Percentiles rank a stretch among this genome's conserved stretches.
phyloP scores from a whole-genome alignment of 2,113 vertebrate species.

The cat (Felis catus) region DNA sequence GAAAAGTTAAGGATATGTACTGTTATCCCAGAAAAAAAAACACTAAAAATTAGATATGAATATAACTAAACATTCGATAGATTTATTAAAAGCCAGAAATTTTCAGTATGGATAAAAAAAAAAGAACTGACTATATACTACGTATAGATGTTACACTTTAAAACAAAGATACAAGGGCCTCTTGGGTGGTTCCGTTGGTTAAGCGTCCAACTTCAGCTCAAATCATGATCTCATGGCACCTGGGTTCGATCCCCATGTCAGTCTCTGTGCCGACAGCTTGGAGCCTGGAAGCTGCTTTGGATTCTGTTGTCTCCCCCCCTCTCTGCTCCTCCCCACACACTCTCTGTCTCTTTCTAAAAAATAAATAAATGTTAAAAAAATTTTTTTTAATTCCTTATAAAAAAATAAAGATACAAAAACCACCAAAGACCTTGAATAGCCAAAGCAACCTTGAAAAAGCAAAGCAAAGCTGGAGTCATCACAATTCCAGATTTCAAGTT shows the following conservation, averaged over 20 bases:
- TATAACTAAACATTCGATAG: background rate
- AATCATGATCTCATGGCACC: background rate
- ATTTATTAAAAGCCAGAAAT: background rate
- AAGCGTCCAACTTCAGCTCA: background rate
- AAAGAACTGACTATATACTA: background rate
- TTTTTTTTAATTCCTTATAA: no score
- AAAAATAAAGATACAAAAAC: background rate
- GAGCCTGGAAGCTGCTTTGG: background rate
- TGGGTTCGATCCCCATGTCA: background rate
- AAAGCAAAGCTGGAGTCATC: background rate
- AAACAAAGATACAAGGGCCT: background rate
- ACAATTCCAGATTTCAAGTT: background rate
- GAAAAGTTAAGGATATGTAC: background rate
- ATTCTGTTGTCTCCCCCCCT: background rate
- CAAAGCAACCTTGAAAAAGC: background rate
- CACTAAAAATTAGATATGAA: background rate
- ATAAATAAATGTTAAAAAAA: no score
- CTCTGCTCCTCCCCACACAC: background rate
- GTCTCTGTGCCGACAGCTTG: background rate
- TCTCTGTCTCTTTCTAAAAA: no score
- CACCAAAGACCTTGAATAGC: background rate
- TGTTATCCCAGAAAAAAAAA: background rate
- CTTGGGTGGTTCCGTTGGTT: background rate
- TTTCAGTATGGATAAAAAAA: background rate
- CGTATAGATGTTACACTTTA: background rate